phyloP scores from a whole-genome alignment of 2,797 vertebrate species.

The Poecile montanus region DNA sequence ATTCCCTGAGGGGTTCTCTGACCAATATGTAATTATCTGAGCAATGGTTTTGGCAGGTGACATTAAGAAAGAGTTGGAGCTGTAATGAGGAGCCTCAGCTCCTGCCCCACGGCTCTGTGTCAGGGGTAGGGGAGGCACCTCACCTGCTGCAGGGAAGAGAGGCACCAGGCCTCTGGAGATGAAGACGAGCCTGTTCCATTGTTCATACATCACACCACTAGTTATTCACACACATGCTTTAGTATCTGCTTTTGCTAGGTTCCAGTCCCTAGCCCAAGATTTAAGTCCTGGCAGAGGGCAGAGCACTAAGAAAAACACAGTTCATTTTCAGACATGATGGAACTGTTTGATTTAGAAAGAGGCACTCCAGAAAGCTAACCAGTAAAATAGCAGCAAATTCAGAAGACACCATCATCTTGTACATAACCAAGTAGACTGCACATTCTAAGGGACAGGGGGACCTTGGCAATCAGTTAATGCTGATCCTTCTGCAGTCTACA shows the following conservation, averaged over 20 bases:
- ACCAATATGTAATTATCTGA: neutral
- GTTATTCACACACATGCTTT: neutral
- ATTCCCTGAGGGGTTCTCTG: neutral
- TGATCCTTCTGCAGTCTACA: neutral
- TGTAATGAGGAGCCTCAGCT: neutral
- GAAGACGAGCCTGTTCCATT: neutral
- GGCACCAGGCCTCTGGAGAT: neutral
- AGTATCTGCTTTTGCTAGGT: neutral
- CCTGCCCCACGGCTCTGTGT: accelerated
- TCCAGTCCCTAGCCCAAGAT: neutral
- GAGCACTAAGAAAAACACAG: neutral
- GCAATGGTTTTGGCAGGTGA: neutral
- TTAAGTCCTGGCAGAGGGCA: neutral
- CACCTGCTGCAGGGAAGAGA: neutral
- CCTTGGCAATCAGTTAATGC: neutral
- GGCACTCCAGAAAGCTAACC: neutral
- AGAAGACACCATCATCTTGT: neutral
- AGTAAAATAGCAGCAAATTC: neutral
- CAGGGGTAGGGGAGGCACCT: neutral
- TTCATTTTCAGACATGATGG: neutral
- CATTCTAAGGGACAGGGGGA: neutral
- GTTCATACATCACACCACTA: accelerated
- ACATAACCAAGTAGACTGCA: accelerated
- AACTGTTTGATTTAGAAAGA: neutral
- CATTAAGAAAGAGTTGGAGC: neutral